These are phyloP conservation scores for Rhyacophila evoluta DNA, from an alignment of 2,888 invertebrate species.

Conservation along the genomic window DNA sequence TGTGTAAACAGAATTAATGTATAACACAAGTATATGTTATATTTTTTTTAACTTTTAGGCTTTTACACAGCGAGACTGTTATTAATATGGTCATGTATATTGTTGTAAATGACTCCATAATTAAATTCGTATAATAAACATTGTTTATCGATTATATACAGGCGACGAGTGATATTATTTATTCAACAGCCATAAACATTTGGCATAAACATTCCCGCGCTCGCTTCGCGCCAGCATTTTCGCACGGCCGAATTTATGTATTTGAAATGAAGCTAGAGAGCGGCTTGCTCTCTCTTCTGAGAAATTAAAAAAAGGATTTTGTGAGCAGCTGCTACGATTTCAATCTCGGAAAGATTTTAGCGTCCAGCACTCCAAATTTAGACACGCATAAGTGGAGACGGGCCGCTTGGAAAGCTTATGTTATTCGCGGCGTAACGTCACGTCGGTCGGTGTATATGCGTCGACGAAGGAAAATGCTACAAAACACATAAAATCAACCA, in stretches of 20 bases:
- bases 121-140: not conserved
- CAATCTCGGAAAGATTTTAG: slow-evolving; percentile 54
- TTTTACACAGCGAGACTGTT: not conserved
- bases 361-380: slow-evolving; percentile 70
- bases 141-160: not conserved
- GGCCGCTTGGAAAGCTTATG: not conserved
- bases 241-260: slow-evolving; percentile 32
- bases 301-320: slow-evolving; percentile 54
- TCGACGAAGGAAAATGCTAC: not conserved
- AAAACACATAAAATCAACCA: slow-evolving; percentile 28
- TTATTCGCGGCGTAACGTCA: slow-evolving; percentile 22
- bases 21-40: not conserved
- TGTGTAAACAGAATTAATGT: slow-evolving; percentile 34
- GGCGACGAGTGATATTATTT: not conserved
- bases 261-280: slow-evolving; percentile 37
- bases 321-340: slow-evolving; percentile 54
- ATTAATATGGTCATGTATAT: not conserved
- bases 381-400: slow-evolving; percentile 58
- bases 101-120: not conserved
- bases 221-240: slow-evolving; percentile 29
- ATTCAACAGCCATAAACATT: slow-evolving; percentile 15
- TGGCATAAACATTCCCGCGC: slow-evolving; percentile 35
- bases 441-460: not conserved
- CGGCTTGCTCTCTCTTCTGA: slow-evolving; percentile 31
- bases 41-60: not conserved